phyloP scores from a whole-genome alignment of 2,888 invertebrate species.

The Campopleginae sp. region DNA sequence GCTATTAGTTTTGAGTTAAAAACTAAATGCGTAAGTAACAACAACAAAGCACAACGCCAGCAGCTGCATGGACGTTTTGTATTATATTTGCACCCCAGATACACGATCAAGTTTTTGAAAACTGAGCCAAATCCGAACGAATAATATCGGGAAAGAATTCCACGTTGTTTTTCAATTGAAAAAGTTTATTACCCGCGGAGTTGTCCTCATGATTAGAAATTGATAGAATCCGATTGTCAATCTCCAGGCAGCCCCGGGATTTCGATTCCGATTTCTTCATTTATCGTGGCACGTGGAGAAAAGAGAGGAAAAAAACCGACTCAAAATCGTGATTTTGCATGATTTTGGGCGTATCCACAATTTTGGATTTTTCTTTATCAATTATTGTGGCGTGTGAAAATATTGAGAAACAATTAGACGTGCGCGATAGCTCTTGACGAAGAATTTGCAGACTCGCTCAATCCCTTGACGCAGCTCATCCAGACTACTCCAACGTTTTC shows the following conservation, averaged over 20 bases:
- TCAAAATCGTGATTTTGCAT: too few relatives aligned
- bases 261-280: neutral
- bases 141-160: neutral
- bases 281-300: too few relatives aligned
- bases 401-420: neutral
- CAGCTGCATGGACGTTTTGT: neutral
- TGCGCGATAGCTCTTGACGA: neutral
- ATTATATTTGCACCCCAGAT: neutral
- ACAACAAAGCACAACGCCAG: neutral
- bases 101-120: neutral
- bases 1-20: neutral
- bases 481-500: neutral
- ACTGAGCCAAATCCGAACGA: neutral
- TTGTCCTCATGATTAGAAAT: neutral
- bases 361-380: neutral
- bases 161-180: neutral
- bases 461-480: neutral
- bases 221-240: neutral
- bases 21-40: neutral
- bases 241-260: neutral
- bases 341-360: too few relatives aligned
- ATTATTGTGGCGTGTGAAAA: neutral
- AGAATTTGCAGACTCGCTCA: neutral
- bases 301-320: too few relatives aligned
- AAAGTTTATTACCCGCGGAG: neutral